These are phyloP conservation scores for Lepidonotus clava DNA, from an alignment of 2,888 invertebrate genomes.

Conservation along the genomic window DNA sequence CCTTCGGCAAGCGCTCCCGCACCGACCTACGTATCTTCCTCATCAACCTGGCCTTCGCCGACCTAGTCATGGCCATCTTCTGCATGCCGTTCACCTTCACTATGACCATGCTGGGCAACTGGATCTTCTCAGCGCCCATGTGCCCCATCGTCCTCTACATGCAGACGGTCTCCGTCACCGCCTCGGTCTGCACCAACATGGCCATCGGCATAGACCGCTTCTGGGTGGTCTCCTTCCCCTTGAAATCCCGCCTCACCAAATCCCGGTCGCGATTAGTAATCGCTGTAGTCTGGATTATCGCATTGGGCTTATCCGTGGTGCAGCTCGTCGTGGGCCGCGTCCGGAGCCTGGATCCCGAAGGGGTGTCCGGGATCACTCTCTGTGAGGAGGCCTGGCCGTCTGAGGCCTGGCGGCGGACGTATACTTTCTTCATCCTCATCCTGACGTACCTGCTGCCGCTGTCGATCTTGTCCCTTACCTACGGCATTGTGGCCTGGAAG, in stretches of 20 bases:
- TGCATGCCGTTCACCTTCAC: conserved; percentile 93
- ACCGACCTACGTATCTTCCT: conserved; percentile 84
- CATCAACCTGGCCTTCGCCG: conserved; percentile 91
- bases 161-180: conserved; percentile 81
- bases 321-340: conserved; percentile 77
- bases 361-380: conserved; percentile 53
- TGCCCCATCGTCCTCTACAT: conserved; percentile 82
- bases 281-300: conserved; percentile 80
- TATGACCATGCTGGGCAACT: conserved; percentile 79
- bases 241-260: conserved; percentile 80
- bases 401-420: conserved; percentile 67
- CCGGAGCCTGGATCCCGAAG: conserved; percentile 38
- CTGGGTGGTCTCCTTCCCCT: conserved; percentile 74
- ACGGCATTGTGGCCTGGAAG: conserved; percentile 80
- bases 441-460: conserved; percentile 79
- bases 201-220: conserved; percentile 82
- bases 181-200: conserved; percentile 81
- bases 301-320: conserved; percentile 77
- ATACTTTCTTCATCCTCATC: conserved; percentile 73
- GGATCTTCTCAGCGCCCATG: conserved; percentile 82
- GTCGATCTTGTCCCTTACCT: conserved; percentile 79
- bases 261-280: conserved; percentile 79
- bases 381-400: conserved; percentile 73
- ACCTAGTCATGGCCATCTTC: conserved; percentile 93
- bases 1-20: conserved; percentile 77